Evolutionary conservation across 35 echinoderm and acorn worm species (phyloP).

Genomic region (Anneissia japonica): DNA sequence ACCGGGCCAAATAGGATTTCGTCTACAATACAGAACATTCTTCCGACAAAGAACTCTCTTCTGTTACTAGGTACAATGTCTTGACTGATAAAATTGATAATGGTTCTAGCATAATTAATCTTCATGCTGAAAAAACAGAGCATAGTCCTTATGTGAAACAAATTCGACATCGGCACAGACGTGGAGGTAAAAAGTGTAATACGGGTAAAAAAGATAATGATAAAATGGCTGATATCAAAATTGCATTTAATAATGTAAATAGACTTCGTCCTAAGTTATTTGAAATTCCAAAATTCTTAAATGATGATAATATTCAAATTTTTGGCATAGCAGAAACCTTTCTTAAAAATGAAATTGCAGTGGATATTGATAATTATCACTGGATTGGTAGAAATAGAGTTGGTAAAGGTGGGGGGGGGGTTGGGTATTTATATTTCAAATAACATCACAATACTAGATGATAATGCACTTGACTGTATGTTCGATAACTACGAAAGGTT

Average conservation of each 20-base stretch:
- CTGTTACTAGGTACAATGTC: no score
- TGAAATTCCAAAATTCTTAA: neutral
- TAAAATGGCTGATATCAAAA: neutral
- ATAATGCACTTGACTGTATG: neutral
- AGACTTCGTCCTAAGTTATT: neutral
- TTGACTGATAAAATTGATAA: neutral
- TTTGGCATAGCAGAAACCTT: constrained; percentile 20
- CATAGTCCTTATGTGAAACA: neutral
- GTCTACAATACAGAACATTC: neutral
- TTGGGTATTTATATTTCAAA: neutral
- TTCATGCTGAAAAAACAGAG: neutral
- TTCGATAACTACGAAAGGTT: neutral
- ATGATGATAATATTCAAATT: constrained; percentile 11
- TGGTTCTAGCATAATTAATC: neutral
- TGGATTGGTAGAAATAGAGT: constrained; percentile 13
- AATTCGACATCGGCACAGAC: neutral
- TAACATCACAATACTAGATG: neutral
- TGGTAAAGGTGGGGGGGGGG: neutral
- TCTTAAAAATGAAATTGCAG: neutral
- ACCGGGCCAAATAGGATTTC: neutral
- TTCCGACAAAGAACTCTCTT: neutral
- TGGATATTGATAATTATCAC: neutral
- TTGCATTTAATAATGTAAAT: constrained; percentile 27
- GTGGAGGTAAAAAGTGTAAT: neutral
- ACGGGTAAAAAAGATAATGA: neutral